These are phyloP conservation scores for Serrognathus titanus DNA, from an alignment of 2,888 invertebrate genomes.

Conservation along the genomic window DNA sequence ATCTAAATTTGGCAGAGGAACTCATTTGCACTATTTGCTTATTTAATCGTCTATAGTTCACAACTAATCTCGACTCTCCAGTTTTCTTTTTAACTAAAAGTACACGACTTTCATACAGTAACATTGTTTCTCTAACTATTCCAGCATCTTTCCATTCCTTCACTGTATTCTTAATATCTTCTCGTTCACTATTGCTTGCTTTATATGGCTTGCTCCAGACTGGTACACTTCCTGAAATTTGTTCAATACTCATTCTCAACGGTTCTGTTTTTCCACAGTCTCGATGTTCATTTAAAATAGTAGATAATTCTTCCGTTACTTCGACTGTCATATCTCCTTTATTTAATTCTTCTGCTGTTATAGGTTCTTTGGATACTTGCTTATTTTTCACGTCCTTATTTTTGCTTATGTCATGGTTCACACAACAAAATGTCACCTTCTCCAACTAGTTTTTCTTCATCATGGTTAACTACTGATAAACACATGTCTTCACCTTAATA, in stretches of 20 bases:
- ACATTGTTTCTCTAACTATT: conserved; percentile 19
- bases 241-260: background rate
- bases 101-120: conserved; percentile 13
- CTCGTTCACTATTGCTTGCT: conserved; percentile 12
- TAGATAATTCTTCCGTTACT: background rate
- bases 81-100: too few relatives aligned
- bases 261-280: background rate
- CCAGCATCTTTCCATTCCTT: background rate
- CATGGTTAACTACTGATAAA: too few relatives aligned
- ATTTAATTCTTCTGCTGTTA: background rate
- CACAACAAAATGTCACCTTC: too few relatives aligned
- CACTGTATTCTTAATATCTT: background rate
- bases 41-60: too few relatives aligned
- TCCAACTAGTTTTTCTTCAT: too few relatives aligned
- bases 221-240: conserved; percentile 1
- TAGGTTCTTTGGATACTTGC: background rate
- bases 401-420: too few relatives aligned
- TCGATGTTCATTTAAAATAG: background rate
- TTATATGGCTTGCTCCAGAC: conserved; percentile 26
- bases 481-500: too few relatives aligned
- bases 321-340: background rate
- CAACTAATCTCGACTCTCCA: too few relatives aligned
- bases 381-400: too few relatives aligned
- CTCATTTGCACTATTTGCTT: too few relatives aligned
- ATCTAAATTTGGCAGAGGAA: too few relatives aligned